Evolutionary conservation across 2,888 invertebrate species (phyloP).

Genomic region (Argyra leucocephala): DNA sequence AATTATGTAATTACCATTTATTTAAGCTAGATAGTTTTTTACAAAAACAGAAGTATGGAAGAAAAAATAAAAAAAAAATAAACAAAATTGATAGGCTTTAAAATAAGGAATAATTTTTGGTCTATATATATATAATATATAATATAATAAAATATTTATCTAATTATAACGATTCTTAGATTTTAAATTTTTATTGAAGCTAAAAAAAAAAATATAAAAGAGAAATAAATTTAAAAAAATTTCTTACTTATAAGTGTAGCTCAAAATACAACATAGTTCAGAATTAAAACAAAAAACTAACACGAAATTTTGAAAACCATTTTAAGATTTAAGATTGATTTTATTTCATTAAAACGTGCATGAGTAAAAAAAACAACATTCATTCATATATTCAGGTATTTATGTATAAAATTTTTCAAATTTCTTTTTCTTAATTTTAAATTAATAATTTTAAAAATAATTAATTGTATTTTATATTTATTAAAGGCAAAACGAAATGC

Average conservation of each 20-base stretch:
- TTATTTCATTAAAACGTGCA: background rate
- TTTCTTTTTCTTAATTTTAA: background rate
- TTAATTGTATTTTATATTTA: background rate
- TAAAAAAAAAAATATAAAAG: background rate
- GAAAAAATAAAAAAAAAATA: background rate
- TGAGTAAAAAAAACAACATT: background rate
- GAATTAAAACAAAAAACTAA: background rate
- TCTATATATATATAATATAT: too few relatives aligned
- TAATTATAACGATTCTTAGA: conserved; percentile 5
- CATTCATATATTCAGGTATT: too few relatives aligned
- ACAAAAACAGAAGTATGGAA: background rate
- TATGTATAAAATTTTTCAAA: background rate
- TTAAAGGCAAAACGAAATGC: background rate
- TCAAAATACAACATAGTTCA: conserved; percentile 3
- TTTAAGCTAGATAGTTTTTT: conserved; percentile 1
- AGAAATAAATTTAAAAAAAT: background rate
- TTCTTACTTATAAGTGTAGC: background rate
- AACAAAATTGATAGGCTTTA: background rate
- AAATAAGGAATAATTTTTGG: background rate
- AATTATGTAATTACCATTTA: background rate
- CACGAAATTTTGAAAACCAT: too few relatives aligned
- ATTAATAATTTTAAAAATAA: background rate
- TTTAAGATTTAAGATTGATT: too few relatives aligned
- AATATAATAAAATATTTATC: conserved; percentile 6
- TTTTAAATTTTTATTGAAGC: conserved; percentile 2